Percentiles rank a stretch among this genome's conserved stretches.
These are phyloP conservation scores for Tringa solitaria DNA, from an alignment of 2,113 vertebrate species.

Conservation along the genomic window DNA sequence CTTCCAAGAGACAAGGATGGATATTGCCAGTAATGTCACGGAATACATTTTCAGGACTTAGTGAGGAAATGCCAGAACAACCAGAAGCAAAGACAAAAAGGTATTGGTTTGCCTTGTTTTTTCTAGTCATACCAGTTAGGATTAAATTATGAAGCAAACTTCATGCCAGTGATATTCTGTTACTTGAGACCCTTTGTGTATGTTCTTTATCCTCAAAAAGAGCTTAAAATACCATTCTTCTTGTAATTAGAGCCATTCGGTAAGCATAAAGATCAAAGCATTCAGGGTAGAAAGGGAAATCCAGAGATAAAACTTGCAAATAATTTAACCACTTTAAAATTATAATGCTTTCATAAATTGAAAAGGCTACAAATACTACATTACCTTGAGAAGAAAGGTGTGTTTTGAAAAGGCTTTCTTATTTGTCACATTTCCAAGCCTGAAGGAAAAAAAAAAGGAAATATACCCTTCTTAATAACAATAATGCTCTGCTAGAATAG, in stretches of 20 bases:
- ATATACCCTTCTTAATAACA: background rate
- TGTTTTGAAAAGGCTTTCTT: background rate
- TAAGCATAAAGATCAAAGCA: background rate
- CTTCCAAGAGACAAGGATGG: constrained; percentile 70
- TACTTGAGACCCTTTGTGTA: background rate
- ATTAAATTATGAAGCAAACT: background rate
- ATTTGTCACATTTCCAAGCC: background rate
- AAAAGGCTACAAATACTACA: background rate
- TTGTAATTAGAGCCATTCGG: background rate
- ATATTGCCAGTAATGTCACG: constrained; percentile 61
- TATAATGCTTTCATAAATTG: background rate
- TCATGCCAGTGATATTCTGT: background rate
- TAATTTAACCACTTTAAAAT: background rate
- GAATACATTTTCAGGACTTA: constrained; percentile 66
- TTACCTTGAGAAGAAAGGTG: background rate
- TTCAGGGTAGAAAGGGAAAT: background rate
- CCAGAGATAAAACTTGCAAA: background rate
- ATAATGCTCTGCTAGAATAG: background rate
- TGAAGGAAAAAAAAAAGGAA: background rate
- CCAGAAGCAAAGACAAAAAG: constrained; percentile 68
- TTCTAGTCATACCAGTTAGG: background rate
- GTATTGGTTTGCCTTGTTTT: constrained; percentile 52
- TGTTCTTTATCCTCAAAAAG: background rate
- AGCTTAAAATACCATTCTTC: background rate
- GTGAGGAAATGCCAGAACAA: constrained; percentile 55